phyloP scores from a whole-genome alignment of 2,888 invertebrate species.

The Cacoxenus indagator region DNA sequence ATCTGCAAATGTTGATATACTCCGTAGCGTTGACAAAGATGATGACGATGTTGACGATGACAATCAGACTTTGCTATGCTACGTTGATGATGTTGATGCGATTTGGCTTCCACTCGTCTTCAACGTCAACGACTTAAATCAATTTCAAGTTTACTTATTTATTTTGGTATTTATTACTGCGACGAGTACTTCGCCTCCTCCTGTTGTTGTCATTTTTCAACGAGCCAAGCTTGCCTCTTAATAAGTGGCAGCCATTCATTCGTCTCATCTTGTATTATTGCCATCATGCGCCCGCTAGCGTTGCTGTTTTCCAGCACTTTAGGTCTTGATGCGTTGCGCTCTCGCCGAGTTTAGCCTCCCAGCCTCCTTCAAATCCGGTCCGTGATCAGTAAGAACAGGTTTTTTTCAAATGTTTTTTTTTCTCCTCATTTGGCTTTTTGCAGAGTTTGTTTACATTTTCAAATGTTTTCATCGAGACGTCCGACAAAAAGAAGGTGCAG shows the following conservation, averaged over 20 bases:
- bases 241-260: not conserved
- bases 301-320: slow-evolving; percentile 3
- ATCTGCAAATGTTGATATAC: slow-evolving; percentile 24
- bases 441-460: slow-evolving; percentile 9
- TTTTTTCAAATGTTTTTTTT: slow-evolving; percentile 13
- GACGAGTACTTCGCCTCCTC: not conserved
- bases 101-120: slow-evolving; percentile 27
- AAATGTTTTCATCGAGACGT: not conserved
- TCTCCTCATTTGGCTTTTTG: not conserved
- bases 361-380: not conserved
- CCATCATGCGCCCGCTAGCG: slow-evolving; percentile 2
- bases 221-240: slow-evolving; percentile 2
- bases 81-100: not conserved
- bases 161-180: slow-evolving; percentile 33
- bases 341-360: not conserved
- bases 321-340: not conserved
- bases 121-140: slow-evolving; percentile 52
- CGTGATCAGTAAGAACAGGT: slow-evolving; percentile 32
- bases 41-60: not conserved
- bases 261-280: too few species aligned
- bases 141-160: slow-evolving; percentile 50
- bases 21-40: too few species aligned
- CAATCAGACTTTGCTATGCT: not conserved
- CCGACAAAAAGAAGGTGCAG: not conserved
- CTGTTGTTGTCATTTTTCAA: slow-evolving; percentile 20